Evolutionary conservation across 2,888 invertebrate genomes (phyloP), one percentile per base, ranked within the genome.

Genomic region (Schrankia costaestrigalis): DNA sequence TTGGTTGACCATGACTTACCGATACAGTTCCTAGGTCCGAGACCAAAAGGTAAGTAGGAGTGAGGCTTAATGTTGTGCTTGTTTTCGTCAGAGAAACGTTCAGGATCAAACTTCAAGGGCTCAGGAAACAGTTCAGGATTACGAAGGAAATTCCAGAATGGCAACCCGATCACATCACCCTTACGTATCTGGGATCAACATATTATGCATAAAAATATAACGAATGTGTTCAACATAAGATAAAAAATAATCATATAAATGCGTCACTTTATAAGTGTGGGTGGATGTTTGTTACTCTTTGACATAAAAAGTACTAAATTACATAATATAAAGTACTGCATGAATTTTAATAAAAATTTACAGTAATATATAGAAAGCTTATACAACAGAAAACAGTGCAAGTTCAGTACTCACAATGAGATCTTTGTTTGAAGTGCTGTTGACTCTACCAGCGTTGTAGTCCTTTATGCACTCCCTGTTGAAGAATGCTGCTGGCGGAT

Each of bases 381-480:
- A 5, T 17, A 3, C 17, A 5, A 3, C 4, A 17, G 18, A 27
- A 17, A 27, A 8, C 7, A 18, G 1, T 18, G 9, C 8, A n/a
- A 9, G 7, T 23, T n/a, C 12, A n/a, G n/a, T 15, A 62, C 77
- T 69, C 53, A 80, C 80, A 25, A 72, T 68, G 15, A 54, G 76
- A 48, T 79, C 77, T 18, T 60, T 31, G 3, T 48, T 51, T 0
- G 72, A 49, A 1, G 64, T 31, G 0, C 52, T 34, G 11, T 74
- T 71, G 0, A 78, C 60, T 50, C 52, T 79, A 3, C 78, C 81
- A 7, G 78, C 31, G 56, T 80, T 86, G 34, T 89, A 91, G n/a
- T 85, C 79, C 52, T 89, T 90, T 0, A 64, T 53, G 41, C 90
- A 90, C 0, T 67, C n/a, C 3, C 91, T 78, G 36, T 90, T 90